Evolutionary conservation across 2,888 invertebrate genomes (phyloP).

Genomic region (Coremacera marginata): DNA sequence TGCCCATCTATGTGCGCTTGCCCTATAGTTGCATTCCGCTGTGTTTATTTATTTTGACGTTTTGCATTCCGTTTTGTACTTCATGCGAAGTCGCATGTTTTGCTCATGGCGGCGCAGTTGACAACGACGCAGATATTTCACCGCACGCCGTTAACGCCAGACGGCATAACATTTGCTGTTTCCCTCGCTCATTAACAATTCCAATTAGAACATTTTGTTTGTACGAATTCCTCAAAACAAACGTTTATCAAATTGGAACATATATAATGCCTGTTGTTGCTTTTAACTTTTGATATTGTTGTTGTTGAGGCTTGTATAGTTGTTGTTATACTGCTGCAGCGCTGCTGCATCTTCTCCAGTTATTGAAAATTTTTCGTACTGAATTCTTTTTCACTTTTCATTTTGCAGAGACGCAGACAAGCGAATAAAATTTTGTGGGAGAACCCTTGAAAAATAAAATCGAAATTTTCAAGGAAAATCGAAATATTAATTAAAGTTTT

Average conservation of each 20-base stretch:
- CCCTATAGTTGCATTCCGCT: background rate
- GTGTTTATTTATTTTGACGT: background rate
- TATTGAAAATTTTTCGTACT: background rate
- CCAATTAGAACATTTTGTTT: slow-evolving; percentile 15
- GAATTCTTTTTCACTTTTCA: background rate
- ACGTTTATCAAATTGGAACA: slow-evolving; percentile 8
- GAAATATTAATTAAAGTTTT: slow-evolving; percentile 37
- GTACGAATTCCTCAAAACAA: background rate
- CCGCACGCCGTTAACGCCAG: background rate
- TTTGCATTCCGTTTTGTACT: background rate
- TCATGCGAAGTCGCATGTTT: background rate
- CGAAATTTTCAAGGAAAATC: slow-evolving; percentile 30
- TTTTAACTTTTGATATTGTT: background rate
- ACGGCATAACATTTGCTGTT: background rate
- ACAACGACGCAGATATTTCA: background rate
- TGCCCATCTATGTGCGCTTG: background rate
- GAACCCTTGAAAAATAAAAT: slow-evolving; percentile 19
- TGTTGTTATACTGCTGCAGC: too few relatives aligned
- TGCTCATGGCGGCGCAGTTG: background rate
- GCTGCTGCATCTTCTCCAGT: slow-evolving; percentile 2
- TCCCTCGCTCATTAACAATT: background rate
- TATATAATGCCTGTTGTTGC: background rate
- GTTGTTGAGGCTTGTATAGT: background rate
- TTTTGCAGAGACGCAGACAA: slow-evolving; percentile 24
- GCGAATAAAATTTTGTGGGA: background rate